Conservation (phyloP, 1,140 invertebrate species). For the Tribolium madens region DNA sequence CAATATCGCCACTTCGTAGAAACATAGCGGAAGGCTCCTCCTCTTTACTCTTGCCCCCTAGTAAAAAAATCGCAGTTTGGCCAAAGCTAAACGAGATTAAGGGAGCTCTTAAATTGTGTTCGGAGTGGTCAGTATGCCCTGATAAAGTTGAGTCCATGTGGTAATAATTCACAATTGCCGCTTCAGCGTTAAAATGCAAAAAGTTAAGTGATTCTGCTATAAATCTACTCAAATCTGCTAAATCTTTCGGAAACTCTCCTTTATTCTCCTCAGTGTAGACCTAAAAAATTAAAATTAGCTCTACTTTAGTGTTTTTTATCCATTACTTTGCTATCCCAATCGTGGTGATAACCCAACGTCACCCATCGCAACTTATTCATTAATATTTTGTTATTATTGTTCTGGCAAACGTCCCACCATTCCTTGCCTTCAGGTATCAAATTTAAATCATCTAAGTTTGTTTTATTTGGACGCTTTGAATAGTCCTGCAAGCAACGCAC, state of each 20-base stretch:
- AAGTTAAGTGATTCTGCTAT: slow-evolving; percentile 76
- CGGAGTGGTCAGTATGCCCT: slow-evolving; percentile 93
- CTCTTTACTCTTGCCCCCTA: slow-evolving; percentile 78
- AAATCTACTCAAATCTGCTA: slow-evolving; percentile 73
- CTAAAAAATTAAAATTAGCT: slow-evolving; percentile 62
- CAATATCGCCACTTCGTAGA: slow-evolving; percentile 83
- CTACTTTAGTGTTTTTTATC: slow-evolving; percentile 24
- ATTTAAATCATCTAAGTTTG: slow-evolving; percentile 78
- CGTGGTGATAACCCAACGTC: slow-evolving; percentile 94
- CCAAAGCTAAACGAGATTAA: slow-evolving; percentile 91
- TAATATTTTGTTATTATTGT: slow-evolving; percentile 63
- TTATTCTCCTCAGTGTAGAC: slow-evolving; percentile 77
- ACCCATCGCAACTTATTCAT: slow-evolving; percentile 86
- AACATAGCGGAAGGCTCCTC: slow-evolving; percentile 76
- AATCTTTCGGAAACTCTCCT: slow-evolving; percentile 78
- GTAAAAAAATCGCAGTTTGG: slow-evolving; percentile 86
- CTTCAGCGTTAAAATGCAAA: slow-evolving; percentile 80
- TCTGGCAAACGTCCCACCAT: slow-evolving; percentile 64
- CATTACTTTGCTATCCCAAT: slow-evolving; percentile 92
- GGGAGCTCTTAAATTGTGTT: slow-evolving; percentile 85
- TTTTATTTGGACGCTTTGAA: slow-evolving; percentile 80
- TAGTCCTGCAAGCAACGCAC: slow-evolving; percentile 82
- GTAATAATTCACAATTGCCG: slow-evolving; percentile 96
- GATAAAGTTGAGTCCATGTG: slow-evolving; percentile 90
- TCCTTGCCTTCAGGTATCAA: slow-evolving; percentile 64